phyloP scores from a whole-genome alignment of 2,888 invertebrate genomes.

The Malthinus flaveolus region DNA sequence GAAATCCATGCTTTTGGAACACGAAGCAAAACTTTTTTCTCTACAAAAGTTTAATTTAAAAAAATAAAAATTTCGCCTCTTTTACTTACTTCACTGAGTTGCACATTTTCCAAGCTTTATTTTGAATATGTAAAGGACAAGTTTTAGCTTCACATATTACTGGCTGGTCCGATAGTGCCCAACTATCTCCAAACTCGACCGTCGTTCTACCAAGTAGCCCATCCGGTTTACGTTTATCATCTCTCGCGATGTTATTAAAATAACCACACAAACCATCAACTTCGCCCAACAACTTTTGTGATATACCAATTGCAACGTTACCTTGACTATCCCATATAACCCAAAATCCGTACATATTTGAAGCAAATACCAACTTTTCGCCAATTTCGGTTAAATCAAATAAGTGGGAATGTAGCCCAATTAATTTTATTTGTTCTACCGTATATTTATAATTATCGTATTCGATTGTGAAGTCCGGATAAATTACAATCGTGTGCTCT shows the following conservation, averaged over 20 bases:
- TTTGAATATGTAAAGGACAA: conserved; percentile 66
- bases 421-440: conserved; percentile 63
- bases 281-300: conserved; percentile 61
- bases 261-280: conserved; percentile 83
- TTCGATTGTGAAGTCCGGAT: conserved; percentile 67
- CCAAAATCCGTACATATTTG: conserved; percentile 73
- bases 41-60: conserved; percentile 30
- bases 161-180: conserved; percentile 63
- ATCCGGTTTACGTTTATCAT: conserved; percentile 74
- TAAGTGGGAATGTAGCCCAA: conserved; percentile 60
- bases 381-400: conserved; percentile 73
- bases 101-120: conserved; percentile 69
- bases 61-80: not conserved
- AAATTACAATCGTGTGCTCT: conserved; percentile 61
- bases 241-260: conserved; percentile 66
- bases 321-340: conserved; percentile 71
- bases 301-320: conserved; percentile 67
- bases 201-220: conserved; percentile 65
- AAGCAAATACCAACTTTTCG: conserved; percentile 68
- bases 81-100: conserved; percentile 64
- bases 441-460: conserved; percentile 69
- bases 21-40: conserved; percentile 66
- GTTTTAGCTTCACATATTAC: conserved; percentile 62
- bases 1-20: conserved; percentile 65
- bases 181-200: conserved; percentile 75